Evolutionary conservation across 1,140 invertebrate genomes (phyloP), one percentile per base, ranked within the genome.

Genomic region (Anagrus nilaparvatae): DNA sequence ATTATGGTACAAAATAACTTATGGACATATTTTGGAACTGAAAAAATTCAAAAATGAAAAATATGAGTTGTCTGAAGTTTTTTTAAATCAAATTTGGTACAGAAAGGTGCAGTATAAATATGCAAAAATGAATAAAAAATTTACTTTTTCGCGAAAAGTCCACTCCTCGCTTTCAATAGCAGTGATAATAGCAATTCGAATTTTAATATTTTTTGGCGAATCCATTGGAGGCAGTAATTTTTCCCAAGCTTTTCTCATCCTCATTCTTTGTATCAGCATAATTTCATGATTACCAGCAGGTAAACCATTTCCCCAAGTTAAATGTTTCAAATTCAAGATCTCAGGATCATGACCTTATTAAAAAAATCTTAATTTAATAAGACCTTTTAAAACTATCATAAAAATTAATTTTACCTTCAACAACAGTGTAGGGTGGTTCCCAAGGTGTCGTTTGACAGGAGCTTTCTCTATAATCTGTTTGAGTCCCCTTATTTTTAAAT

Each of bases 381-480:
- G 24, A 32, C n/a, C n/a, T n/a, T n/a, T 41, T 27, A 3, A 35
- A 29, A 33, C 18, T 28, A 28, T 35, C 12, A 10, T 25, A 24
- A 17, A 4, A 38, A 37, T 8, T 20, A 25, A 20, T 23, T 18
- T 30, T 52, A 56, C 63, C 57, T 56, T 47, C 7, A 44, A 35
- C 40, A 43, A 56, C 49, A 44, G 48, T 47, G 37, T 58, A 59
- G 20, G 77, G 72, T 7, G 82, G 77, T 37, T 82, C 75, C 75
- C 84, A 88, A 0, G 85, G 84, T 20, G 72, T 61, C 2, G 86
- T 88, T 63, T 88, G 85, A 10, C 79, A 71, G 49, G 83, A 82
- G 4, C 76, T 78, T 49, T 90, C 86, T 45, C 84, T 70, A 54
- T 72, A 83, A 49, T 81, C 68, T 1, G 83, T 87, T 63, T 87